A percentile compares a stretch with the other conserved stretches of the same genome.
Conservation (phyloP, 1,140 invertebrate genomes). For the Phymorhynchus buccinoides region DNA sequence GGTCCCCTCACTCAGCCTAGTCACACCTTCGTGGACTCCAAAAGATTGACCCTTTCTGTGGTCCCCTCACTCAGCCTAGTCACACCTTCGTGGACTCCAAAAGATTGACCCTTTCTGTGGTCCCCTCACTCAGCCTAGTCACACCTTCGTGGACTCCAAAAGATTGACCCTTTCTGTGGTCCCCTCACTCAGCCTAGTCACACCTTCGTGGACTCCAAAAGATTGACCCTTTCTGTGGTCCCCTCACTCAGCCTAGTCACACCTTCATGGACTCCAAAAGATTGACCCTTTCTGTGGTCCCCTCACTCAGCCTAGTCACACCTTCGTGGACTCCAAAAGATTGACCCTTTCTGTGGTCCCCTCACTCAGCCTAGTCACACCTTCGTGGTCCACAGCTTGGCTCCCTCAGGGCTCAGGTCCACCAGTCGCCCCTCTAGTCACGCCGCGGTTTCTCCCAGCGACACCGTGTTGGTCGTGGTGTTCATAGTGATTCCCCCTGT, state of each 20-base stretch:
- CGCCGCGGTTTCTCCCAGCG: constrained; percentile 24
- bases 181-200: background rate
- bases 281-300: background rate
- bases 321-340: background rate
- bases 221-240: background rate
- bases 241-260: too few relatives aligned
- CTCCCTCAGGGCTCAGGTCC: background rate
- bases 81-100: too few relatives aligned
- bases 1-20: too few relatives aligned
- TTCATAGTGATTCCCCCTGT: background rate
- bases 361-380: background rate
- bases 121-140: too few relatives aligned
- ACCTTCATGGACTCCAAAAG: background rate
- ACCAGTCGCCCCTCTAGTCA: constrained; percentile 11
- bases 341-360: background rate
- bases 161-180: too few relatives aligned
- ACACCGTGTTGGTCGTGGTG: constrained; percentile 19
- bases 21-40: too few relatives aligned
- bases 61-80: too few relatives aligned
- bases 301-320: background rate
- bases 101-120: too few relatives aligned
- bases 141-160: too few relatives aligned
- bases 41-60: too few relatives aligned
- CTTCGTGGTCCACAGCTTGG: constrained; percentile 24
- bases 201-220: background rate